Conservation (phyloP, 2,888 invertebrate genomes). For the Ectemnius cavifrons region DNA sequence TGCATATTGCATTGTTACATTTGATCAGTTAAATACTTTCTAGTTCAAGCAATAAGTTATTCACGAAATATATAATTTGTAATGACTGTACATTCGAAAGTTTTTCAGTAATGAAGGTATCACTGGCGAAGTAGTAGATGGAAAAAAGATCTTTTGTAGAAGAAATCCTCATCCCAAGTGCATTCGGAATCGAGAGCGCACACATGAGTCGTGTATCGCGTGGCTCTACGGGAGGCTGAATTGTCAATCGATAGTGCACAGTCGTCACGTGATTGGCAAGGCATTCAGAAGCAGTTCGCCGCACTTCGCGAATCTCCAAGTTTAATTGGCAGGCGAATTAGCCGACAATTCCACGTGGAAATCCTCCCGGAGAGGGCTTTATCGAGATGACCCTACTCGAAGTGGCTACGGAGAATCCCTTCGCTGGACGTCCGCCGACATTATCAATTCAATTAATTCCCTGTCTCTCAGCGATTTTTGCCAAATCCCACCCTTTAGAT, state of each 20-base stretch:
- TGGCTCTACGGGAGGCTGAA: slow-evolving; percentile 8
- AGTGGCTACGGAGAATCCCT: slow-evolving; percentile 43
- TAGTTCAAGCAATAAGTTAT: no score
- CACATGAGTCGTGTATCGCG: no score
- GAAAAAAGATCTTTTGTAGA: not conserved
- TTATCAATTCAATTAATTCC: slow-evolving; percentile 50
- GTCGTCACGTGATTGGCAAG: slow-evolving; percentile 46
- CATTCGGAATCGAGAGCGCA: no score
- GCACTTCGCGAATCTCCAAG: slow-evolving; percentile 20
- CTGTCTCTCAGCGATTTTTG: slow-evolving; percentile 15
- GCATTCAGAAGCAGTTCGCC: slow-evolving; percentile 36
- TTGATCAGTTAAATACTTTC: no score
- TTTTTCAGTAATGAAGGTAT: no score
- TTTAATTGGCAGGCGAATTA: slow-evolving; percentile 42
- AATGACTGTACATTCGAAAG: no score
- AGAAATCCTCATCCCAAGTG: not conserved
- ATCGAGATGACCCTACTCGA: slow-evolving; percentile 7
- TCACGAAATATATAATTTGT: no score
- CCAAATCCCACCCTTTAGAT: no score
- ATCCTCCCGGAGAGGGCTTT: slow-evolving; percentile 4
- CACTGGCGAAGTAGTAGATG: not conserved
- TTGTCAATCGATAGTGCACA: slow-evolving; percentile 53
- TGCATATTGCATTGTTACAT: no score
- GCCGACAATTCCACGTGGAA: slow-evolving; percentile 9
- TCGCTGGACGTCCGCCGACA: slow-evolving; percentile 31